phyloP scores from a whole-genome alignment of 2,797 vertebrate species.

The Lithobates sylvaticus region DNA sequence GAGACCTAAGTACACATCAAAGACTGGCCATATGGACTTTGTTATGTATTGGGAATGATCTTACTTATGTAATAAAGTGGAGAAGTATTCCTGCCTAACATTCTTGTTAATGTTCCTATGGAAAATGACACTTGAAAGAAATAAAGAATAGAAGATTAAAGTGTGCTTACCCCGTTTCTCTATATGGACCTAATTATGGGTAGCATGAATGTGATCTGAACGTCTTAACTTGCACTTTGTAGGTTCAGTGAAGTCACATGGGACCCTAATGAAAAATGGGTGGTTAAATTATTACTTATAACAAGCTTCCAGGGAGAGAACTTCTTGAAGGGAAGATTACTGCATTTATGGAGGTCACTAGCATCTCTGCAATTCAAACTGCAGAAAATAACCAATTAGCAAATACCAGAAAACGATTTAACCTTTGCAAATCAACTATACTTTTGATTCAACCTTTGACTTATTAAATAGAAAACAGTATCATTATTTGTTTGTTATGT shows the following conservation, averaged over 20 bases:
- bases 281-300: slow-evolving; percentile 16
- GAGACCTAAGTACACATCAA: slow-evolving; percentile 82
- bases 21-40: slow-evolving; percentile 79
- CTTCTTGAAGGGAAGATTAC: slow-evolving; percentile 10
- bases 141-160: slow-evolving; percentile 54
- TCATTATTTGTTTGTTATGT: not conserved
- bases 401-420: slow-evolving; percentile 8
- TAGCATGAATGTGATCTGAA: slow-evolving; percentile 47
- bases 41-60: slow-evolving; percentile 76
- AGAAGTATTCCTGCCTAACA: slow-evolving; percentile 64
- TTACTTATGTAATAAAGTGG: slow-evolving; percentile 69
- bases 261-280: slow-evolving; percentile 28
- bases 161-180: slow-evolving; percentile 59
- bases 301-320: slow-evolving; percentile 1
- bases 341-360: not conserved
- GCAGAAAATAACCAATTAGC: slow-evolving; percentile 17
- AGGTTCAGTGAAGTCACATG: slow-evolving; percentile 46
- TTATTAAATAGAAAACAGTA: not conserved
- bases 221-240: slow-evolving; percentile 39
- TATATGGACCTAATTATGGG: slow-evolving; percentile 42
- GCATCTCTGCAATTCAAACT: not conserved
- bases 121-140: slow-evolving; percentile 66
- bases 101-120: slow-evolving; percentile 65
- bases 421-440: not conserved
- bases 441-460: not conserved